Conservation (phyloP, 2,888 invertebrate genomes). For the Apomyelois bistriatella region DNA sequence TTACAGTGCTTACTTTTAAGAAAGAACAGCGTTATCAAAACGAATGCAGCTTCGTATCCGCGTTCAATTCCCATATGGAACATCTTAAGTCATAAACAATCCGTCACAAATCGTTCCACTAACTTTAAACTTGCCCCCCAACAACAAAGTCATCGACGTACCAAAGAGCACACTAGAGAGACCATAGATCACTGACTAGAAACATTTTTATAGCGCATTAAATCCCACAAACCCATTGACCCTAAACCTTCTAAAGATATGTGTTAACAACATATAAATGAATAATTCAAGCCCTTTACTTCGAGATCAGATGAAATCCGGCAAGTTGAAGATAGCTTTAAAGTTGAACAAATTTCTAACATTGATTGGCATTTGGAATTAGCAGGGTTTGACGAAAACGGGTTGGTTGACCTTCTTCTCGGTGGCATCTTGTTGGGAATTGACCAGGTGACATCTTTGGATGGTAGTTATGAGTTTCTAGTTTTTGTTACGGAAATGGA, state of each 20-base stretch:
- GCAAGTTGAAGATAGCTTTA: constrained; percentile 2
- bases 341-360: background rate
- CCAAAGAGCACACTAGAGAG: background rate
- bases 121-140: background rate
- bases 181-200: constrained; percentile 12
- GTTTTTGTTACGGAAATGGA: constrained; percentile 8
- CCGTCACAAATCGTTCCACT: background rate
- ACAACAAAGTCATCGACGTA: background rate
- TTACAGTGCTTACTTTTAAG: too few relatives aligned
- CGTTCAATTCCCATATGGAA: background rate
- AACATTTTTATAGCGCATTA: constrained; percentile 16
- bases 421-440: background rate
- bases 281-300: constrained; percentile 32
- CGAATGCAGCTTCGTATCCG: too few relatives aligned
- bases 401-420: constrained; percentile 15
- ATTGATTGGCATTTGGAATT: background rate
- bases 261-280: constrained; percentile 27
- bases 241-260: constrained; percentile 31
- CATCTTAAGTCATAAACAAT: background rate
- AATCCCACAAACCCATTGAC: constrained; percentile 28
- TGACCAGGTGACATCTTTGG: constrained; percentile 14
- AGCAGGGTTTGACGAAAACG: constrained; percentile 14
- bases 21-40: too few relatives aligned
- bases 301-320: constrained; percentile 22
- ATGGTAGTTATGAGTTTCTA: background rate